A percentile compares a stretch with the other conserved stretches of the same genome.
These are phyloP conservation scores for Caenorhabditis latens DNA, from an alignment of 1,140 invertebrate genomes.

Conservation along the genomic window DNA sequence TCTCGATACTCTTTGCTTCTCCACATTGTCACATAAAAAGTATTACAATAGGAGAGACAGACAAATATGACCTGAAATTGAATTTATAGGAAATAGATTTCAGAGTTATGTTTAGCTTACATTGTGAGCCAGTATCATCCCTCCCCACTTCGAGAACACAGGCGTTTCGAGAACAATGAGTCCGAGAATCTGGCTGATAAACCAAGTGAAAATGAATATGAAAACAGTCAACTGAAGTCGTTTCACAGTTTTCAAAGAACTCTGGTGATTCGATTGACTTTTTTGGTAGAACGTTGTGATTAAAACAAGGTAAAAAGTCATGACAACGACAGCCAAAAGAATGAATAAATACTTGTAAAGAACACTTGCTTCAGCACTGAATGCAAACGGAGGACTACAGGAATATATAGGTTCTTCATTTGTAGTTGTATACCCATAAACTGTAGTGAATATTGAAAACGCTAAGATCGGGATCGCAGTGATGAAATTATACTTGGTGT, in stretches of 20 bases:
- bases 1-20: slow-evolving; percentile 4
- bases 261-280: neutral
- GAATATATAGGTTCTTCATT: neutral
- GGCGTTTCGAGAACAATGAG: neutral
- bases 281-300: neutral
- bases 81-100: neutral
- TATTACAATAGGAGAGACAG: neutral
- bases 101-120: neutral
- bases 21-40: slow-evolving; percentile 17
- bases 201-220: neutral
- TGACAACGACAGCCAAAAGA: neutral
- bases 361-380: neutral
- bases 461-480: neutral
- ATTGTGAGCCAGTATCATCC: neutral
- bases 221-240: neutral
- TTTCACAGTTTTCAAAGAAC: neutral
- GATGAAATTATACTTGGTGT: neutral
- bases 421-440: no score
- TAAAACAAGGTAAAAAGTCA: neutral
- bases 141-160: neutral
- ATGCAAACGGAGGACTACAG: neutral
- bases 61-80: neutral
- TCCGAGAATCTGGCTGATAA: neutral
- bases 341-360: neutral
- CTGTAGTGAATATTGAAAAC: neutral